Evolutionary conservation across 1,140 invertebrate species (phyloP).

Genomic region (Anastatus disparis): DNA sequence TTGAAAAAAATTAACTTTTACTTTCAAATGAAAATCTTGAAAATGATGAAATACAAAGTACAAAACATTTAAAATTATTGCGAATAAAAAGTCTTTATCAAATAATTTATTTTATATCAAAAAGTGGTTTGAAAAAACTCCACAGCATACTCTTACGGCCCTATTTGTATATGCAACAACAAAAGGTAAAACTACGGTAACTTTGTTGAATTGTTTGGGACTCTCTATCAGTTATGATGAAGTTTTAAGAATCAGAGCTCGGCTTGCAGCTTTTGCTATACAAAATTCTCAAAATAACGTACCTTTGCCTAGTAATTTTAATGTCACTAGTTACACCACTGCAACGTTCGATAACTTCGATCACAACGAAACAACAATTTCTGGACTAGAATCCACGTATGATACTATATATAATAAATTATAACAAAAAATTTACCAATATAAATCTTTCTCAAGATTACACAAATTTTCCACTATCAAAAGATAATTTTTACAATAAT

Average conservation of each 20-base stretch:
- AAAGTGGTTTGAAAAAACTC: neutral
- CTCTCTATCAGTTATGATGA: slow-evolving; percentile 1
- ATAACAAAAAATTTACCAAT: neutral
- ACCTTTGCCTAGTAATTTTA: slow-evolving; percentile 1
- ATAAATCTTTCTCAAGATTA: neutral
- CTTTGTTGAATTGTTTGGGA: neutral
- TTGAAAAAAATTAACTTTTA: neutral
- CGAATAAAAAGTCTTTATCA: neutral
- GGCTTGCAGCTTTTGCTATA: neutral
- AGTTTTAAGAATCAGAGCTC: slow-evolving; percentile 1
- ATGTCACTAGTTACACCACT: neutral
- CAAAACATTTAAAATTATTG: no score
- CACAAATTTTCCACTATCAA: neutral
- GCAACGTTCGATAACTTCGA: slow-evolving; percentile 18
- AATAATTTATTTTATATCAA: slow-evolving; percentile 3
- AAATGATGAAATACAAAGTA: neutral
- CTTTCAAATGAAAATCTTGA: neutral
- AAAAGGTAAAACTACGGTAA: slow-evolving; percentile 1
- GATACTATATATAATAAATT: slow-evolving; percentile 2
- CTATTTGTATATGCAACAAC: slow-evolving; percentile 6
- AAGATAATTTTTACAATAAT: neutral
- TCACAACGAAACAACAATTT: no score
- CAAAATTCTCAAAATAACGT: neutral
- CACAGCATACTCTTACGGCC: neutral
- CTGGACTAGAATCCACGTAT: neutral